Evolutionary conservation across 2,113 vertebrate species (phyloP).

Genomic region (Polyodon spathula): DNA sequence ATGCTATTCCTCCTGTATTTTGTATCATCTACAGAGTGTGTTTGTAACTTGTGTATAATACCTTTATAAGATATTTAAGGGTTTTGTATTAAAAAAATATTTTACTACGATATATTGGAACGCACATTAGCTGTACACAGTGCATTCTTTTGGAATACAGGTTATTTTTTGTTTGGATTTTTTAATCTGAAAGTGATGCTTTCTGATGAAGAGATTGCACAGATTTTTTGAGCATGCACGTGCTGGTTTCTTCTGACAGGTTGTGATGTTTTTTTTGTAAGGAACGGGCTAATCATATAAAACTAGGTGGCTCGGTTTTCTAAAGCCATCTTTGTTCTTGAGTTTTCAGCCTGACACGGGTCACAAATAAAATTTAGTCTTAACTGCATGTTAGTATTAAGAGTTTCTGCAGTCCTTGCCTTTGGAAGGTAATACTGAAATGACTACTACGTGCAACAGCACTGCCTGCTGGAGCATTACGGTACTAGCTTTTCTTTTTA

Average conservation of each 20-base stretch:
- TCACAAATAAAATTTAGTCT: no score
- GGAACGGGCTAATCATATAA: no score
- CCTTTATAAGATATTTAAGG: conserved; percentile 15
- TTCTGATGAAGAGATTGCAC: no score
- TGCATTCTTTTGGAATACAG: no score
- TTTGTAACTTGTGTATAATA: conserved; percentile 21
- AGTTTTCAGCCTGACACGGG: no score
- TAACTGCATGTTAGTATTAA: conserved; percentile 39
- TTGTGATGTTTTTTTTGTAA: no score
- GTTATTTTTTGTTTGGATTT: no score
- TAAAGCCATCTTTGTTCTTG: no score
- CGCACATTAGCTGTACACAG: conserved; percentile 39
- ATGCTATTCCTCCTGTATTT: conserved; percentile 18
- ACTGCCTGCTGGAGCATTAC: conserved; percentile 40
- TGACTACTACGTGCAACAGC: conserved; percentile 31
- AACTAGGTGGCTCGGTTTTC: no score
- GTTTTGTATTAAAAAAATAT: conserved; percentile 15
- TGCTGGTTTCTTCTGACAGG: no score
- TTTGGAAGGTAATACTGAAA: not conserved
- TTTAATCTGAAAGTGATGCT: no score
- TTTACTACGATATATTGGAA: conserved; percentile 19
- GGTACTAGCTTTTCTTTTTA: not conserved
- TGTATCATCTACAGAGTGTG: conserved; percentile 21
- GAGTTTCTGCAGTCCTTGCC: conserved; percentile 37
- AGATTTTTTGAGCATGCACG: no score